These are phyloP conservation scores for Marronus borbonicus DNA, from an alignment of 2,888 invertebrate species.

Conservation along the genomic window DNA sequence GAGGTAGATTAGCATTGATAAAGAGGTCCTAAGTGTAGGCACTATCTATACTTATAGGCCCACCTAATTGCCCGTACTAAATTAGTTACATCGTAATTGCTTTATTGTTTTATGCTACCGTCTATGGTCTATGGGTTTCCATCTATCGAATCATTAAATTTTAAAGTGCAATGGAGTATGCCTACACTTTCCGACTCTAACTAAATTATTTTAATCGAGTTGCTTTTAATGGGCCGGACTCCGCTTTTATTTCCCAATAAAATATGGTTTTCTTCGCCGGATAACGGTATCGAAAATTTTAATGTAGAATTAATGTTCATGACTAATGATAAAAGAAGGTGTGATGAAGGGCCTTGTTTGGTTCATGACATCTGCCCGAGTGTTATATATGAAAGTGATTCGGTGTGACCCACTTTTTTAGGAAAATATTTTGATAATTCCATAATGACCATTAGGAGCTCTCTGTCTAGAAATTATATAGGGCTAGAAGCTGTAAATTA, in stretches of 20 bases:
- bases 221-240: conserved; percentile 15
- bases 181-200: not conserved
- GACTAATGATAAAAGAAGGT: conserved; percentile 41
- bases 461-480: not conserved
- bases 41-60: not conserved
- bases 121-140: not conserved
- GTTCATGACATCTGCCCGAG: conserved; percentile 40
- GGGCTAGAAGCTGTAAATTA: no score
- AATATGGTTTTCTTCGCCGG: conserved; percentile 3
- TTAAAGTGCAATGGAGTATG: conserved; percentile 11
- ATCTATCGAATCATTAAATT: conserved; percentile 31
- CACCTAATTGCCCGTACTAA: conserved; percentile 12
- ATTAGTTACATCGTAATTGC: conserved; percentile 28
- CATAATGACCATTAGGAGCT: conserved; percentile 14
- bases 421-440: conserved; percentile 27
- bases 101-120: conserved; percentile 36
- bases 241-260: conserved; percentile 19
- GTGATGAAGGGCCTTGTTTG: conserved; percentile 33
- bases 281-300: conserved; percentile 35
- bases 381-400: conserved; percentile 26
- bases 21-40: not conserved
- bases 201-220: conserved; percentile 38
- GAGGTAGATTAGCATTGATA: not conserved
- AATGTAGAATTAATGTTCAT: conserved; percentile 41
- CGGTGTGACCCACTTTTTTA: conserved; percentile 11